A percentile compares a stretch with the other conserved stretches of the same genome.
These are phyloP conservation scores for Centropyge bicolor DNA, from an alignment of 2,797 vertebrate genomes.

Conservation along the genomic window DNA sequence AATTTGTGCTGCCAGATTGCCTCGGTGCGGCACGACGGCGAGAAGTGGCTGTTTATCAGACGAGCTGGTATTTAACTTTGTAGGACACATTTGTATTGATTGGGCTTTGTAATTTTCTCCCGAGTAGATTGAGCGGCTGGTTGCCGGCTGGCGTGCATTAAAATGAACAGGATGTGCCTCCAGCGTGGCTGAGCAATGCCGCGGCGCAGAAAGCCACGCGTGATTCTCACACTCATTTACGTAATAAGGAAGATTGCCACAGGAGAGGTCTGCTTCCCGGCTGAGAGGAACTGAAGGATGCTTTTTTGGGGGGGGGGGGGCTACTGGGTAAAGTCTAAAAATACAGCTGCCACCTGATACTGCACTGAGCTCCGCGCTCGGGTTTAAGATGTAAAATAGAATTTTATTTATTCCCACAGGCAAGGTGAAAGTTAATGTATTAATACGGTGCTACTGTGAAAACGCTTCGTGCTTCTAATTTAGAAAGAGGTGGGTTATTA, in stretches of 20 bases:
- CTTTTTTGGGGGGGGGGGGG: background rate
- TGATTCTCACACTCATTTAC: slow-evolving; percentile 44
- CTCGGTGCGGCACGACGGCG: slow-evolving; percentile 58
- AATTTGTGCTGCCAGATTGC: slow-evolving; percentile 65
- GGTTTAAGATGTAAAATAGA: slow-evolving; percentile 18
- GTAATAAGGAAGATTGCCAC: slow-evolving; percentile 39
- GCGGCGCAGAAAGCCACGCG: slow-evolving; percentile 12
- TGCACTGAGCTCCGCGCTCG: background rate
- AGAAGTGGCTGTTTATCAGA: slow-evolving; percentile 75
- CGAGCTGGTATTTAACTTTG: slow-evolving; percentile 76
- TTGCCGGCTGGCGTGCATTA: slow-evolving; percentile 64
- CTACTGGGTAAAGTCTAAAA: slow-evolving; percentile 31
- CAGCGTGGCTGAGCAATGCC: slow-evolving; percentile 56
- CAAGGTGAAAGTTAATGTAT: slow-evolving; percentile 28
- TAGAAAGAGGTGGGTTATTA: background rate
- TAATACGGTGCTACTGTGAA: background rate
- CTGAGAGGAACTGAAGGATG: background rate
- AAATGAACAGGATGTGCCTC: slow-evolving; percentile 67
- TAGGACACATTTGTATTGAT: slow-evolving; percentile 80
- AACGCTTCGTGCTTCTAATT: background rate
- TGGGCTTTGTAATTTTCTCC: slow-evolving; percentile 79
- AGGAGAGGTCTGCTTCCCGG: slow-evolving; percentile 25
- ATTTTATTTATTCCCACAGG: slow-evolving; percentile 3
- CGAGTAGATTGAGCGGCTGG: slow-evolving; percentile 69
- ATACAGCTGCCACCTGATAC: slow-evolving; percentile 17